Evolutionary conservation across 2,113 vertebrate species (phyloP), one percentile per base, ranked within the genome.

Genomic region (Aramus guarauna): DNA sequence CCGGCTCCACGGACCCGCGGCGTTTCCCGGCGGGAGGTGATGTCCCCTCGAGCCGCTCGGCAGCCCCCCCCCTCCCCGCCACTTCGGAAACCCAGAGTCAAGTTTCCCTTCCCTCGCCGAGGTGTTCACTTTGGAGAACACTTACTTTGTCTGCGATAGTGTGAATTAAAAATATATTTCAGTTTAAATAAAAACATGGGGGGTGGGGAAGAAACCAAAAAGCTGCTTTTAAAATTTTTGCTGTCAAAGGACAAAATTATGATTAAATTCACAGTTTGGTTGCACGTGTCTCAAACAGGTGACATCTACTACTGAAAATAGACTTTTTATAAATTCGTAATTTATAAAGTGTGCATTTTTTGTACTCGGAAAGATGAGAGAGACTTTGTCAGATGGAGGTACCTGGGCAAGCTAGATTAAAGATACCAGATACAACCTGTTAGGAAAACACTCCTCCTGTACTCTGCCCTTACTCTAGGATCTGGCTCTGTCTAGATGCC

Each of bases 311-410:
- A 50, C 6, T 3, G 1, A 59, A 67, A 74, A 3, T 3, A 59
- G 47, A n/a, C 12, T 29, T 79, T 36, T 27, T 4, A 75, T 5
- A 15, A 83, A 55, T 22, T 4, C 15, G 1, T 50, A 3, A 53
- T 39, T 89, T 80, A 1, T 1, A 24, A 74, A 58, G 34, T 0
- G 6, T 20, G 9, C 19, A 0, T 53, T 18, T n/a, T 50, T 41
- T 43, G 17, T 37, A n/a, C 58, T 78, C 5, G 1, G 47, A 48
- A 74, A 63, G 20, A 36, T 15, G 34, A 85, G 22, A 67, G 30
- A 30, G 8, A 72, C 45, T 41, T 29, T 63, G 24, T 39, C 53
- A 43, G 27, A 15, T 1, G 30, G 36, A n/a, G 23, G 19, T 22
- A 43, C 45, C 26, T 32, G 64, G 29, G 22, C 5, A 16, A 59